phyloP scores from a whole-genome alignment of 2,797 vertebrate species.

The Falco berigora region DNA sequence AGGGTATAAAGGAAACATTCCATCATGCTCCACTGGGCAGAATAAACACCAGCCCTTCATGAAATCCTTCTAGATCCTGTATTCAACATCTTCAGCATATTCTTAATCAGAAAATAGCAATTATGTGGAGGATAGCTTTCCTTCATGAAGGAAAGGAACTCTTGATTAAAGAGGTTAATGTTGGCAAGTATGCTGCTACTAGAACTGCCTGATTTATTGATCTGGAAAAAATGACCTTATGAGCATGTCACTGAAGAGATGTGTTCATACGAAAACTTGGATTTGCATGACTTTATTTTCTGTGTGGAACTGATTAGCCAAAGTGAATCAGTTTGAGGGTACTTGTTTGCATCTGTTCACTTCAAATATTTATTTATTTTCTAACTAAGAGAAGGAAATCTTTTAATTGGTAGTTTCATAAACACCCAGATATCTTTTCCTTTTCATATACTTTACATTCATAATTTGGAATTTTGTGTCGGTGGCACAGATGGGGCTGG shows the following conservation, averaged over 20 bases:
- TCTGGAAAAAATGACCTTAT: constrained; percentile 36
- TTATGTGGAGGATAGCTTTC: not conserved
- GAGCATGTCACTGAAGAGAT: not conserved
- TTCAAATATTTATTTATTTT: constrained; percentile 11
- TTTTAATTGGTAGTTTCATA: not conserved
- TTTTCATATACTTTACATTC: not conserved
- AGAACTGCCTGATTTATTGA: constrained; percentile 32
- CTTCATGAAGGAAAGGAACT: not conserved
- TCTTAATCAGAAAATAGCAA: constrained; percentile 15
- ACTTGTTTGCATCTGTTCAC: not conserved
- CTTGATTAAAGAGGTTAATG: constrained; percentile 22
- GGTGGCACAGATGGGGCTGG: not conserved
- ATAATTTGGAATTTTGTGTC: not conserved
- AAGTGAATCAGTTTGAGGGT: not conserved
- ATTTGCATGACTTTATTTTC: constrained; percentile 19
- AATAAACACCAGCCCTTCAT: not conserved
- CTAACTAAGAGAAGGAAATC: not conserved
- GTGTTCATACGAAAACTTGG: not conserved
- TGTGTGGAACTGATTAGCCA: not conserved
- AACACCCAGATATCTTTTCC: not conserved
- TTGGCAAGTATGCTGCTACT: not conserved
- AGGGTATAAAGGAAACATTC: not conserved
- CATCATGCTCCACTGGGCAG: not conserved
- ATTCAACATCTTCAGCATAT: not conserved
- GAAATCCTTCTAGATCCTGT: not conserved